A percentile compares a stretch with the other conserved stretches of the same genome.
phyloP scores from a whole-genome alignment of 2,113 vertebrate genomes.

The Suricata suricatta region DNA sequence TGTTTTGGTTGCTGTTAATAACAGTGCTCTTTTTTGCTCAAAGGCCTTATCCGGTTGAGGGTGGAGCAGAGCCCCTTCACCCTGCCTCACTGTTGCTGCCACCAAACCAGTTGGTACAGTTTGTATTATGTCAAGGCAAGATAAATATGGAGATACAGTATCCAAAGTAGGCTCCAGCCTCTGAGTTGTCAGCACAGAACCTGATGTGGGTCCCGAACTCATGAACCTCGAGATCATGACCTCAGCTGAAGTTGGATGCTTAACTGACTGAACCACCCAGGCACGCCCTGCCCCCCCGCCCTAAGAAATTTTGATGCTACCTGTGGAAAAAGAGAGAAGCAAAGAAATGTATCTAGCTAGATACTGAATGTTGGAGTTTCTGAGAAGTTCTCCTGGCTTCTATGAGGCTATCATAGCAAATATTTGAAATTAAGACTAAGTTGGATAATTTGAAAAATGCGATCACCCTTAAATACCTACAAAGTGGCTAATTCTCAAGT shows the following conservation, averaged over 20 bases:
- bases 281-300: background rate
- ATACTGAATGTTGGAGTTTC: background rate
- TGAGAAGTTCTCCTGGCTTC: background rate
- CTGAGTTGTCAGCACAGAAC: background rate
- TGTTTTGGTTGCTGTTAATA: background rate
- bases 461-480: background rate
- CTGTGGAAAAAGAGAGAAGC: background rate
- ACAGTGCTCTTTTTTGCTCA: background rate
- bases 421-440: background rate
- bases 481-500: background rate
- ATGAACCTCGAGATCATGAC: background rate
- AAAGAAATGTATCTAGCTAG: constrained; percentile 11
- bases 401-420: background rate
- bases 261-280: background rate
- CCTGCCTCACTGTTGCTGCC: background rate
- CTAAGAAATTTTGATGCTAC: background rate
- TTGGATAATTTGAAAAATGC: background rate
- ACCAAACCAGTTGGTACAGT: background rate
- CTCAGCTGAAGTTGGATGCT: background rate
- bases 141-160: background rate
- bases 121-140: background rate
- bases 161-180: no score
- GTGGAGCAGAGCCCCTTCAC: background rate
- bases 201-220: background rate
- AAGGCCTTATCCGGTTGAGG: background rate